Conservation (phyloP, 2,113 vertebrate species). For the Semicossyphus pulcher region DNA sequence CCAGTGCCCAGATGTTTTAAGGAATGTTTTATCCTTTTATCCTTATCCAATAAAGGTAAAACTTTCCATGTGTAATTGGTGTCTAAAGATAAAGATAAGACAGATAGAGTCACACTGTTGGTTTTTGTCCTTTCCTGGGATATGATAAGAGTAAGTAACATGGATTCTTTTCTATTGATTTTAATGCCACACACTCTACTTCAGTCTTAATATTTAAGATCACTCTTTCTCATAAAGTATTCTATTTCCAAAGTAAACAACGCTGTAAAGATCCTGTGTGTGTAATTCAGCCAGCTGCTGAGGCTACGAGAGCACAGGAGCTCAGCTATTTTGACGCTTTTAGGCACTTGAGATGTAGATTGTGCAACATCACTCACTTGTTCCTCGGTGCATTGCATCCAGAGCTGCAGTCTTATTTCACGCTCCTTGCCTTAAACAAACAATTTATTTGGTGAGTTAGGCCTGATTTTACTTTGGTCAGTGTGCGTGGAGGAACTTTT, state of each 20-base stretch:
- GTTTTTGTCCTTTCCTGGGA: neutral
- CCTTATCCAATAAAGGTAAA: too few relatives aligned
- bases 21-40: too few relatives aligned
- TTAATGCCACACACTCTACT: neutral
- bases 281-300: conserved; percentile 13
- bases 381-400: neutral
- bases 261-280: too few relatives aligned
- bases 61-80: neutral
- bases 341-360: neutral
- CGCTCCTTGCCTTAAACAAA: neutral
- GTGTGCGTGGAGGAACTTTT: neutral
- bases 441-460: neutral
- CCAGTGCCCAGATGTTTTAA: neutral
- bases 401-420: neutral
- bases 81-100: too few relatives aligned
- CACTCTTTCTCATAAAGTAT: too few relatives aligned
- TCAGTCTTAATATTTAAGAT: too few relatives aligned
- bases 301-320: neutral
- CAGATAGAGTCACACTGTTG: neutral
- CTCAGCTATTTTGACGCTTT: neutral
- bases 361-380: conserved; percentile 8
- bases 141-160: neutral
- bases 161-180: neutral
- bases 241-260: too few relatives aligned
- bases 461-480: neutral